A percentile compares a stretch with the other conserved stretches of the same genome.
Conservation (phyloP, 2,113 vertebrate genomes). For the Sarotherodon lohbergeri region DNA sequence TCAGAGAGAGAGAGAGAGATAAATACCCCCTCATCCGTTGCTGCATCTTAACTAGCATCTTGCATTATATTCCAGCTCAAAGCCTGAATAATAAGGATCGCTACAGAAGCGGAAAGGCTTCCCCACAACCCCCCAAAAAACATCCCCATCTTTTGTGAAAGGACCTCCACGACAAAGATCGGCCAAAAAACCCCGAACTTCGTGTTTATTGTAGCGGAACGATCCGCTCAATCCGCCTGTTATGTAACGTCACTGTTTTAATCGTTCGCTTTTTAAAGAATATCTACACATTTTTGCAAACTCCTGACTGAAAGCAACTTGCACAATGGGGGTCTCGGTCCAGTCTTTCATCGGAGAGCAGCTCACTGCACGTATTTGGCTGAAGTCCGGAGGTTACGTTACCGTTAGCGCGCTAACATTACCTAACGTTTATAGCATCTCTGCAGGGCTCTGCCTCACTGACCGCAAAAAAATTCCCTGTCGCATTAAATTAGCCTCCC, state of each 20-base stretch:
- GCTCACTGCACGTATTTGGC: not conserved
- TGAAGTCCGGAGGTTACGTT: slow-evolving; percentile 28
- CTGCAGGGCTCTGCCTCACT: not conserved
- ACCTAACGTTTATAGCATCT: not conserved
- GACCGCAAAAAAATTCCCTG: not conserved
- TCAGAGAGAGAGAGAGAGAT: not conserved
- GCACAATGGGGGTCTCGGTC: not conserved
- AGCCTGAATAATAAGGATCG: not conserved
- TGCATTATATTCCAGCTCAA: not conserved
- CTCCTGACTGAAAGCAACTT: not conserved
- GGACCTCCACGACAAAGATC: not conserved
- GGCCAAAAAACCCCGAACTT: not conserved
- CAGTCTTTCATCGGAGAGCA: not conserved
- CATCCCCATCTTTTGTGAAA: not conserved
- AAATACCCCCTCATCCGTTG: not conserved
- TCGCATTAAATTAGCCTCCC: not conserved
- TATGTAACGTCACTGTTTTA: not conserved
- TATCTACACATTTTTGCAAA: not conserved
- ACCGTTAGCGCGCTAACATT: slow-evolving; percentile 35
- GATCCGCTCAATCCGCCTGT: not conserved
- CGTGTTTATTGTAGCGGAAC: not conserved
- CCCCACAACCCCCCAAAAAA: not conserved
- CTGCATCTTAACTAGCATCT: not conserved
- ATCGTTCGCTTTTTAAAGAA: not conserved
- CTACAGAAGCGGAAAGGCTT: not conserved